A percentile compares a stretch with the other conserved stretches of the same genome.
phyloP scores from a whole-genome alignment of 2,113 vertebrate species.

The Myotis davidii region DNA sequence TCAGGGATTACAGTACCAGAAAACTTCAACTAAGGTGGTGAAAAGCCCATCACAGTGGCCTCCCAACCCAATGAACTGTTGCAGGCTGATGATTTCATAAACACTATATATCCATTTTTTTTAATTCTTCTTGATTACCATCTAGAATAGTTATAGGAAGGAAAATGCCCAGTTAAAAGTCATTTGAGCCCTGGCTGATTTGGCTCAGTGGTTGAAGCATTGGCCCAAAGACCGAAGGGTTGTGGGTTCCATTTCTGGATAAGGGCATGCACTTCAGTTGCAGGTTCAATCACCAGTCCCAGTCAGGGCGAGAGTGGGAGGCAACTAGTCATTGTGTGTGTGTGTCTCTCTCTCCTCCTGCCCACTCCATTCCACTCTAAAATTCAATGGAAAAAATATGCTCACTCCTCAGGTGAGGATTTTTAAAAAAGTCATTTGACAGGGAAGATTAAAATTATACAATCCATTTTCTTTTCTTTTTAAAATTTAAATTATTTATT shows the following conservation, averaged over 20 bases:
- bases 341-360: too few relatives aligned
- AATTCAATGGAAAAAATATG: too few relatives aligned
- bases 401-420: too few relatives aligned
- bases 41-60: background rate
- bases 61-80: background rate
- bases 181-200: background rate
- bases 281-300: too few relatives aligned
- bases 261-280: too few relatives aligned
- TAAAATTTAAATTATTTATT: too few relatives aligned
- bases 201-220: background rate
- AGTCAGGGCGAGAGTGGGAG: too few relatives aligned
- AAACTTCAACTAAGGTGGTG: background rate
- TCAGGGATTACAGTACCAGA: background rate
- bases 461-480: background rate
- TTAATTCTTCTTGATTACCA: constrained; percentile 13
- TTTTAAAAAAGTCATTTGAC: constrained; percentile 9
- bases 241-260: too few relatives aligned
- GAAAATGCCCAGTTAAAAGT: constrained; percentile 26
- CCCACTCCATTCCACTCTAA: too few relatives aligned
- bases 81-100: background rate
- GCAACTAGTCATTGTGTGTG: too few relatives aligned
- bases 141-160: background rate
- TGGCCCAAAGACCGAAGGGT: too few relatives aligned
- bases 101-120: background rate
- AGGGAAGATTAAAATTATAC: constrained; percentile 27